Conservation (phyloP, 2,113 vertebrate genomes). For the Pardalotus punctatus region DNA sequence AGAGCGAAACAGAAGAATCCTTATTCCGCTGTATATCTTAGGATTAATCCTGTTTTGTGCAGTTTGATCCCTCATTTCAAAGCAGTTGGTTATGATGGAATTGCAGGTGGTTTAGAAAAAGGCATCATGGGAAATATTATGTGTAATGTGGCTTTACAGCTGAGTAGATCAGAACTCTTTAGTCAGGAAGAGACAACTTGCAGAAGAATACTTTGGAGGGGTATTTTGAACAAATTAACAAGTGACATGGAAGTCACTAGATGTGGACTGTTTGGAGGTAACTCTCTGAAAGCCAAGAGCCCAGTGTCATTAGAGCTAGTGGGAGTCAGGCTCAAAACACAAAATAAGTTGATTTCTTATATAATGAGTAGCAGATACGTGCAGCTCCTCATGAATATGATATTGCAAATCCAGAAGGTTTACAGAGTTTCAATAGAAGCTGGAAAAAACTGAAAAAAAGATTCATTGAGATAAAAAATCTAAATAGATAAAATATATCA, state of each 20-base stretch:
- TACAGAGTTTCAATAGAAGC: background rate
- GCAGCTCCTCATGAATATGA: background rate
- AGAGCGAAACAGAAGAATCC: background rate
- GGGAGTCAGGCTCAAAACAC: background rate
- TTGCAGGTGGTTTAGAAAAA: background rate
- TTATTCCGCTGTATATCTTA: background rate
- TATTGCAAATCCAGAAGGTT: background rate
- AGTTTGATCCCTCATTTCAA: background rate
- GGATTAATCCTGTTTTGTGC: background rate
- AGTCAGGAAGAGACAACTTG: background rate
- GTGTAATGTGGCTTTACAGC: background rate
- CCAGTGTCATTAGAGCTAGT: background rate
- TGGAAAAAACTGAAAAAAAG: background rate
- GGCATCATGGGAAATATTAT: background rate
- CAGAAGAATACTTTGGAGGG: background rate
- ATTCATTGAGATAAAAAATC: background rate
- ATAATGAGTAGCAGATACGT: background rate
- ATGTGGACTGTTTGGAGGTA: background rate
- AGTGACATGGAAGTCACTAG: background rate
- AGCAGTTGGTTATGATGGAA: background rate
- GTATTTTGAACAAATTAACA: background rate
- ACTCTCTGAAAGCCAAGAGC: background rate
- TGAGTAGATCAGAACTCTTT: background rate
- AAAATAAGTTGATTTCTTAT: background rate
- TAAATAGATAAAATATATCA: background rate